These are phyloP conservation scores for Ectemnius continuus DNA, from an alignment of 2,888 invertebrate species.

Conservation along the genomic window DNA sequence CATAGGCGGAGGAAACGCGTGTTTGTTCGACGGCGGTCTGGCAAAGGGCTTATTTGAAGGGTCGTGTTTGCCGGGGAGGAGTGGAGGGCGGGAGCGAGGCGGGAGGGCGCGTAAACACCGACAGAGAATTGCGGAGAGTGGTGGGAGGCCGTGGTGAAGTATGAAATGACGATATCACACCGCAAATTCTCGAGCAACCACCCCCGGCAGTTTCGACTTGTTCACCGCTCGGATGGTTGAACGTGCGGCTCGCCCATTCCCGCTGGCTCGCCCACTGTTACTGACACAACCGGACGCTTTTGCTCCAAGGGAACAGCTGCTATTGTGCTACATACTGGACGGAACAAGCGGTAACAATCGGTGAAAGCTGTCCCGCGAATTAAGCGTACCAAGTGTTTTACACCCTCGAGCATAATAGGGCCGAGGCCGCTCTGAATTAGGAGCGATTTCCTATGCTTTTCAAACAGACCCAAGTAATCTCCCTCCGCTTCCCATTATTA, in stretches of 20 bases:
- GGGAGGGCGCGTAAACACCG: conserved; percentile 16
- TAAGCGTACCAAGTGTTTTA: conserved; percentile 38
- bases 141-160: conserved; percentile 22
- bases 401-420: conserved; percentile 6
- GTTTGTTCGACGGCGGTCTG: too few relatives aligned
- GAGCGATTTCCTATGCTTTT: background rate
- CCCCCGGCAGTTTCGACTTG: conserved; percentile 40
- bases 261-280: conserved; percentile 29
- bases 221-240: conserved; percentile 31
- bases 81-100: background rate
- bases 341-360: conserved; percentile 33
- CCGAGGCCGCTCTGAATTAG: conserved; percentile 13
- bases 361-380: conserved; percentile 32
- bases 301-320: conserved; percentile 25
- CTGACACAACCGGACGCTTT: conserved; percentile 15
- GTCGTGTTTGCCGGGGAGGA: background rate
- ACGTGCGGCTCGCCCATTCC: conserved; percentile 39
- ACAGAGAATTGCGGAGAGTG: conserved; percentile 14
- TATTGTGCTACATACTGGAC: conserved; percentile 22
- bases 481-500: too few relatives aligned
- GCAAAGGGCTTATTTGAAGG: background rate
- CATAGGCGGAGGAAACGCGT: too few relatives aligned
- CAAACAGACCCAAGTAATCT: too few relatives aligned
- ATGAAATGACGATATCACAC: conserved; percentile 40
- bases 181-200: conserved; percentile 41